Base-by-base conservation (phyloP, 2,888 invertebrate species). In the Chrysodeixis includens region DNA sequence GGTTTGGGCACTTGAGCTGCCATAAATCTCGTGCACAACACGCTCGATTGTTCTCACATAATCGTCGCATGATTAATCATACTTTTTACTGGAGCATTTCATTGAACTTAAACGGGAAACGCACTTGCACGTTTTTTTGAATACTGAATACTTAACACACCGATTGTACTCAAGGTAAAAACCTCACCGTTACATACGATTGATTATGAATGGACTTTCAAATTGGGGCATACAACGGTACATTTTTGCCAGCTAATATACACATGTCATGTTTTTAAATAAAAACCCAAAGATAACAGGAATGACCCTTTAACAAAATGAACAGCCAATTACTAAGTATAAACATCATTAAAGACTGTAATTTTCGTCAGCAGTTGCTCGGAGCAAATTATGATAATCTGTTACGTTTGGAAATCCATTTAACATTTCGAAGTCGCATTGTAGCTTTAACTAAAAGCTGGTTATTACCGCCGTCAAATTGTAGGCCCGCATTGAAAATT, bases 31-130 rank as follows among this genome's bases (percentile, higher is more conserved):
- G 30, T 54, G 32, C 53, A 22, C 55, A 62, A 68, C 74, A 64
- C 51, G 65, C 73, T 63, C 62, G 73, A 79, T 79, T 81, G 80
- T 81, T 75, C 81, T 76, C 81, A 74, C 72, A 75, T 79, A 75
- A 73, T 71, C 66, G 68, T 58, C 66, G 54, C 65, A 71, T 71
- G 71, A 79, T 81, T 73, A 81, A 77, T 81, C 81, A 71, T 70
- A 65, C 58, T 69, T 80, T 80, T 80, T 77, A 63, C 51, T 12
- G 61, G 61, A 71, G 64, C 65, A 66, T 73, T 81, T 79, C 79
- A 81, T 71, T 81, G 77, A 79, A 75, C 73, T 69, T 75, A 60
- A 70, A 73, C 64, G 62, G 71, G 67, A 62, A 62, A 55, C 62
- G 53, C 20, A 49, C 30, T 60, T 20, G 46, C 20, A 3, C 12